Evolutionary conservation across 2,113 vertebrate genomes (phyloP), one percentile per base, ranked within the genome.

Genomic region (Jacana jacana): DNA sequence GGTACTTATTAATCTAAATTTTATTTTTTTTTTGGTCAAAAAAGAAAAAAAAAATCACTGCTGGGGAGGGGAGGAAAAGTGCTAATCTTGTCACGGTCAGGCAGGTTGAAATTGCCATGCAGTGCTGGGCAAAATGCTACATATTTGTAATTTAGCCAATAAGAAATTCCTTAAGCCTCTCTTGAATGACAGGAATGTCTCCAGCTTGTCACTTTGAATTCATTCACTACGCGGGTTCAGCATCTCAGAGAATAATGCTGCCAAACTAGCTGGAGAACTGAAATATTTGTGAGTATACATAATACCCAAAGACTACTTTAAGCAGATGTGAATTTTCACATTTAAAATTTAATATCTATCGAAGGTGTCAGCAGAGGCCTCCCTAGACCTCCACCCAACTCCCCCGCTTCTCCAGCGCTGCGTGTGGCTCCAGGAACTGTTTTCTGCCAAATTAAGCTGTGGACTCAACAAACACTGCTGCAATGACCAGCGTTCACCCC

Each of bases 111-210:
- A 97, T 91, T 97, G 98, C 97, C 98, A 98, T 98, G 98, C 98
- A 96, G 98, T 97, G 97, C 97, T 98, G 98, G 98, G 98, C 97
- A 97, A 98, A 98, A 98, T 93, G 97, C 98, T 98, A 98, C 98
- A 98, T 98, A 98, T 98, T 98, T 98, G 97, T 98, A 97, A 98
- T 98, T 98, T 98, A 98, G 98, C 98, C 98, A 99, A 97, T 98
- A 98, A 99, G 98, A 98, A 99, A 98, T 98, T 98, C 98, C 98
- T 98, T 99, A 99, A 99, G 98, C 98, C 98, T 98, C 97, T 95
- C 97, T 92, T 98, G 98, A 98, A 98, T 97, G 97, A 95, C 98
- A 98, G 95, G 98, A 98, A 98, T 98, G 97, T 98, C 98, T 98
- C 97, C 95, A 98, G 98, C 97, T 98, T 98, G 98, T 98, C 98